Percentiles rank a stretch among this genome's conserved stretches.
These are phyloP conservation scores for Thelaira solivaga DNA, from an alignment of 2,888 invertebrate genomes.

Conservation along the genomic window DNA sequence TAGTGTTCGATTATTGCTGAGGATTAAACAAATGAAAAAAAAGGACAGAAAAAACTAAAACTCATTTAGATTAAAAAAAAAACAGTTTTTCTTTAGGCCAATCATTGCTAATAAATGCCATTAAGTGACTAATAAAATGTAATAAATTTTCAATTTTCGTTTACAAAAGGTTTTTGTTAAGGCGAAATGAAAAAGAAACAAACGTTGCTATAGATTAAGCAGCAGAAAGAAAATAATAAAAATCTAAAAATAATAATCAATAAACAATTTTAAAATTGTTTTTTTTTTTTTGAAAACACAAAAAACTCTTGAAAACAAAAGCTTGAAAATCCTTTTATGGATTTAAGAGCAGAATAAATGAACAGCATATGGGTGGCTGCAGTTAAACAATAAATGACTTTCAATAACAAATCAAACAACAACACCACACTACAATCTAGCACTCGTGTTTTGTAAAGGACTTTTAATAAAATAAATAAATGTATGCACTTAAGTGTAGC, in stretches of 20 bases:
- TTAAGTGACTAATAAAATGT: slow-evolving; percentile 52
- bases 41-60: background rate
- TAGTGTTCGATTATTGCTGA: slow-evolving; percentile 58
- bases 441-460: slow-evolving; percentile 8
- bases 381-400: slow-evolving; percentile 43
- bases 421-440: background rate
- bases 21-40: background rate
- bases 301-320: slow-evolving; percentile 39
- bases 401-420: slow-evolving; percentile 13
- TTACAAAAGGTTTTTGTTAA: slow-evolving; percentile 32
- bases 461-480: background rate
- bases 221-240: slow-evolving; percentile 48
- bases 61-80: slow-evolving; percentile 19
- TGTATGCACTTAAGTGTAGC: slow-evolving; percentile 7
- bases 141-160: slow-evolving; percentile 62
- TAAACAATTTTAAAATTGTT: slow-evolving; percentile 64
- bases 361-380: slow-evolving; percentile 21
- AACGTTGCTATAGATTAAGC: too few species aligned
- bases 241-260: slow-evolving; percentile 64
- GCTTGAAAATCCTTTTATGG: slow-evolving; percentile 46
- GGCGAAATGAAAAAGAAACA: slow-evolving; percentile 23
- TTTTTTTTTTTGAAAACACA: slow-evolving; percentile 15
- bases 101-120: slow-evolving; percentile 64
- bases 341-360: slow-evolving; percentile 13
- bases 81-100: slow-evolving; percentile 58